Base-by-base conservation (phyloP, 2,113 vertebrate species). In the Girardinichthys multiradiatus region DNA sequence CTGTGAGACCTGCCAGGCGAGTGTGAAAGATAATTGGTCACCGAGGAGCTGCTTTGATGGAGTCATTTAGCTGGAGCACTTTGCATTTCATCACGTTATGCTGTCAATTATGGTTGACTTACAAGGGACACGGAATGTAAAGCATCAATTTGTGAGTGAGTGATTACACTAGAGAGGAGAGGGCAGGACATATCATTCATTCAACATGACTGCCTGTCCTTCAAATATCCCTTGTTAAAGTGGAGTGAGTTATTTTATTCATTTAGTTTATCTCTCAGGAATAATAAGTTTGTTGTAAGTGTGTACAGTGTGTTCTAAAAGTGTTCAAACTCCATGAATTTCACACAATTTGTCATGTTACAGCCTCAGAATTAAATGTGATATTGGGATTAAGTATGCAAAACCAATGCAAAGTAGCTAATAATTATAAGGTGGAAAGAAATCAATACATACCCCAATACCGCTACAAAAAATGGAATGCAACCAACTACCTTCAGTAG, bases 101-200 rank as follows among this genome's bases (percentile, higher is more conserved):
- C 91, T 87, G 92, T 91, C 93, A 92, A 85, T 93, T 91, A 83
- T 42, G 79, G 79, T 86, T 90, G 90, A 94, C 92, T 93, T 93
- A 92, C 86, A 89, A 79, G 85, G 79, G 80, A 89, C 81, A 57
- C 86, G 57, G 58, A 86, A 91, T 88, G 89, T 83, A 78, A 85
- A 86, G 82, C 84, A 87, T 90, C 84, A 89, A 92, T 92, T 88
- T 90, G 86, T 33, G 85, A 74, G 88, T 70, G 81, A 70, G 70
- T 88, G 88, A 92, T 94, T 90, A 85, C 88, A 31, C 85, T 64
- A n/a, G 80, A 81, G 87, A 71, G 81, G 59, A 86, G 79, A 85
- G 84, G 89, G 85, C 85, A 74, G 83, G 77, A 88, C 80, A 73
- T 89, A 88, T 89, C 84, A 80, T 63, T 91, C 76, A 91, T 93